phyloP scores from a whole-genome alignment of 2,888 invertebrate genomes.

The Sycophila texana region DNA sequence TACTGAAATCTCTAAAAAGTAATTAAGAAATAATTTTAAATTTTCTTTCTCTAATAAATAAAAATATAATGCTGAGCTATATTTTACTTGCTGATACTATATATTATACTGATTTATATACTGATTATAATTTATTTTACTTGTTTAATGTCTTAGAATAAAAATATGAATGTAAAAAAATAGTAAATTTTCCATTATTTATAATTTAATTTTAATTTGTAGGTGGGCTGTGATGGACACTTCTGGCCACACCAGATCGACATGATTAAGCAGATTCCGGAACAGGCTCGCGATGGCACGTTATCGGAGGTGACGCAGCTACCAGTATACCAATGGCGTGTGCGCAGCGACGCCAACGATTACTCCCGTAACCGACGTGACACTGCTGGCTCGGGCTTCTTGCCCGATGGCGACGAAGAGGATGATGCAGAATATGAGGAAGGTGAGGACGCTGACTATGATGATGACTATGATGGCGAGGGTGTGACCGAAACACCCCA shows the following conservation, averaged over 20 bases:
- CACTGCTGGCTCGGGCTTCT: slow-evolving; percentile 64
- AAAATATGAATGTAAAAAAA: too few relatives aligned
- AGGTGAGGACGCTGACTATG: slow-evolving; percentile 74
- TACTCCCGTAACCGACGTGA: slow-evolving; percentile 71
- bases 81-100: too few relatives aligned
- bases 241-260: slow-evolving; percentile 82
- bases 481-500: slow-evolving; percentile 70
- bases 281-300: slow-evolving; percentile 84
- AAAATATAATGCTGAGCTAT: too few relatives aligned
- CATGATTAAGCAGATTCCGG: slow-evolving; percentile 82
- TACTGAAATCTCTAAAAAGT: too few relatives aligned
- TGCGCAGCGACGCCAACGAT: slow-evolving; percentile 69
- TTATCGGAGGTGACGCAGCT: slow-evolving; percentile 82
- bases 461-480: slow-evolving; percentile 74
- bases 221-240: slow-evolving; percentile 87
- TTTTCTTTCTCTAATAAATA: too few relatives aligned
- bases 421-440: slow-evolving; percentile 73
- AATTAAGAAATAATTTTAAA: too few relatives aligned
- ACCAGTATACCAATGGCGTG: slow-evolving; percentile 85
- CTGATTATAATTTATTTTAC: too few relatives aligned
- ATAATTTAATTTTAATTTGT: slow-evolving; percentile 50
- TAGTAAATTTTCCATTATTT: too few relatives aligned
- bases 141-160: too few relatives aligned
- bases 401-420: slow-evolving; percentile 65
- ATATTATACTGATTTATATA: too few relatives aligned